Percentiles rank a stretch among this genome's conserved stretches.
Evolutionary conservation across 1,140 invertebrate species (phyloP).

Genomic region (Drosophila bocqueti): DNA sequence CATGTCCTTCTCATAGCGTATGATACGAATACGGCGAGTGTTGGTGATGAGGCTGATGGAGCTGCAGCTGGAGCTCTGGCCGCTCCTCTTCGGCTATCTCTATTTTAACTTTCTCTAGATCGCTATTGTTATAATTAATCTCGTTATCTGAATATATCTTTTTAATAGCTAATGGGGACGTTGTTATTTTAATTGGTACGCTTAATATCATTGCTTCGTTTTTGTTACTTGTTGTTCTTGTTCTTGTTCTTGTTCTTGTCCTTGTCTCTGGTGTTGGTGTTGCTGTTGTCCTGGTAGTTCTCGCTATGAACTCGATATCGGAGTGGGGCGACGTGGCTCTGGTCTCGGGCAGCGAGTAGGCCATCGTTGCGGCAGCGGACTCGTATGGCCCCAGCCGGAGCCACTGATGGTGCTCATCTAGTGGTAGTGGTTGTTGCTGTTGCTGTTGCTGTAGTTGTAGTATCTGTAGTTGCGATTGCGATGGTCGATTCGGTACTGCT

Average conservation of each 20-base stretch:
- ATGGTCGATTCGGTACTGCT: constrained; percentile 59
- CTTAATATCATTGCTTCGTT: constrained; percentile 74
- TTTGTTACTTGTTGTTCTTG: constrained; percentile 42
- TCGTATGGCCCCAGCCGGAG: constrained; percentile 16
- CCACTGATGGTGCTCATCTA: constrained; percentile 22
- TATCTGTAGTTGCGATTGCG: constrained; percentile 59
- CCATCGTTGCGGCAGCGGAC: constrained; percentile 24
- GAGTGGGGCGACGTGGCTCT: constrained; percentile 66
- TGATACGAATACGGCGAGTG: constrained; percentile 69
- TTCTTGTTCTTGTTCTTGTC: background rate
- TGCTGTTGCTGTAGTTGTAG: constrained; percentile 1
- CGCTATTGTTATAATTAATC: constrained; percentile 65
- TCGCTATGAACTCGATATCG: constrained; percentile 42
- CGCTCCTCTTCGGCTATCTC: constrained; percentile 3
- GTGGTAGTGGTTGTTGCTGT: constrained; percentile 20
- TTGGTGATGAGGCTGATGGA: constrained; percentile 24
- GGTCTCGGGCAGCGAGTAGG: constrained; percentile 60
- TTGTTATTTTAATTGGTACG: constrained; percentile 70
- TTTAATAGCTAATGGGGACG: constrained; percentile 64
- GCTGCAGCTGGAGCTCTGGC: constrained; percentile 20
- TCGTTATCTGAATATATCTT: constrained; percentile 74
- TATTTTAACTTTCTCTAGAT: constrained; percentile 24
- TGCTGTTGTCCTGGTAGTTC: constrained; percentile 11
- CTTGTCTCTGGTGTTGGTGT: constrained; percentile 15
- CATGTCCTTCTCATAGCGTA: constrained; percentile 50